A percentile compares a stretch with the other conserved stretches of the same genome.
phyloP scores from a whole-genome alignment of 2,797 vertebrate species.

The Xenentodon cancila region DNA sequence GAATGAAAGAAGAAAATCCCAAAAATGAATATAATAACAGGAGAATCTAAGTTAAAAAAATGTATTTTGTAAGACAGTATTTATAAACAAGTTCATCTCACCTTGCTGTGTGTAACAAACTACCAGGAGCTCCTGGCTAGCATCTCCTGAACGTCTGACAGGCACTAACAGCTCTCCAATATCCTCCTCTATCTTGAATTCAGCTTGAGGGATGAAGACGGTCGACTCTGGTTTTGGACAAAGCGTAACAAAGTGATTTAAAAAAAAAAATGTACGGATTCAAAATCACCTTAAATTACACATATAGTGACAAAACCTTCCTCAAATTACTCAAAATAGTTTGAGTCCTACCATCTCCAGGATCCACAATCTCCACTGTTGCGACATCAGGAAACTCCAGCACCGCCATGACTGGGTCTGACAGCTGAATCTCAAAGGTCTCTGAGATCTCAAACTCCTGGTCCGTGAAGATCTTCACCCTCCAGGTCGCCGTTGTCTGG shows the following conservation, averaged over 20 bases:
- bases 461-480: constrained; percentile 87
- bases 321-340: background rate
- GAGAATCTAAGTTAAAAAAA: background rate
- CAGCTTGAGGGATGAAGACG: constrained; percentile 87
- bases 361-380: constrained; percentile 88
- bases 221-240: constrained; percentile 81
- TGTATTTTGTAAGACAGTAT: too few relatives aligned
- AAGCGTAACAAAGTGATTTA: constrained; percentile 6
- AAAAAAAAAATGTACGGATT: background rate
- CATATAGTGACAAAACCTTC: background rate
- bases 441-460: constrained; percentile 88
- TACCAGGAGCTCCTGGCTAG: constrained; percentile 87
- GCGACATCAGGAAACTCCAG: constrained; percentile 85
- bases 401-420: constrained; percentile 87
- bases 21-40: background rate
- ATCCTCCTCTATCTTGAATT: constrained; percentile 87
- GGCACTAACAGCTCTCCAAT: constrained; percentile 87
- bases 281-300: background rate
- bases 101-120: constrained; percentile 89
- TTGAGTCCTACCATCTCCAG: constrained; percentile 84
- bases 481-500: constrained; percentile 86
- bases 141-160: constrained; percentile 84
- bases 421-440: constrained; percentile 88
- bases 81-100: constrained; percentile 43
- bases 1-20: background rate